A percentile compares a stretch with the other conserved stretches of the same genome.
These are phyloP conservation scores for Seira musarum DNA, from an alignment of 2,888 invertebrate genomes.

Conservation along the genomic window DNA sequence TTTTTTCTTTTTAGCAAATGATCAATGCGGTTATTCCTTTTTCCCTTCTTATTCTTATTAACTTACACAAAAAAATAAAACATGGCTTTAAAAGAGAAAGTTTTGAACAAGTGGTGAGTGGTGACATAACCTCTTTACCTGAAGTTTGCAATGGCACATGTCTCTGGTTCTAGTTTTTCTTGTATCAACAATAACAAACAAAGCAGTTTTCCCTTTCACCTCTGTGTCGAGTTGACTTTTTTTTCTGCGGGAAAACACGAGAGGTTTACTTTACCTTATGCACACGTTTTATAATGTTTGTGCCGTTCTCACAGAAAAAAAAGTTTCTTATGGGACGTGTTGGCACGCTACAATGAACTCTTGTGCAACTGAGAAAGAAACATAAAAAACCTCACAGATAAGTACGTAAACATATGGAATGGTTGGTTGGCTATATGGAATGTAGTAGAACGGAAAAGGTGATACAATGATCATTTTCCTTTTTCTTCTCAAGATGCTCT, in stretches of 20 bases:
- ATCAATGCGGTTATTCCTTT: conserved; percentile 35
- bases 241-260: neutral
- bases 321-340: neutral
- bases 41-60: conserved; percentile 41
- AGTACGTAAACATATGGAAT: neutral
- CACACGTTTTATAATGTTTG: neutral
- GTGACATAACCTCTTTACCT: neutral
- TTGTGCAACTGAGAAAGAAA: neutral
- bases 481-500: neutral
- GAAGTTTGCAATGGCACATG: neutral
- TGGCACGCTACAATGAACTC: neutral
- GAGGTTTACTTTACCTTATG: neutral
- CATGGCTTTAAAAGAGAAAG: neutral
- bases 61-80: neutral
- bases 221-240: neutral
- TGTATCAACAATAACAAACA: neutral
- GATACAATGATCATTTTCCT: neutral
- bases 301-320: neutral
- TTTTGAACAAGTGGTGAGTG: conserved; percentile 10
- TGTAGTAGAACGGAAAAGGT: neutral
- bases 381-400: neutral
- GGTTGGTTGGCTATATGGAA: too few relatives aligned
- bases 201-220: neutral
- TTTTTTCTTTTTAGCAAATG: conserved; percentile 46
- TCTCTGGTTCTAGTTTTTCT: too few relatives aligned